phyloP scores from a whole-genome alignment of 1,140 invertebrate species.

The Leptinotarsa undecemlineata region DNA sequence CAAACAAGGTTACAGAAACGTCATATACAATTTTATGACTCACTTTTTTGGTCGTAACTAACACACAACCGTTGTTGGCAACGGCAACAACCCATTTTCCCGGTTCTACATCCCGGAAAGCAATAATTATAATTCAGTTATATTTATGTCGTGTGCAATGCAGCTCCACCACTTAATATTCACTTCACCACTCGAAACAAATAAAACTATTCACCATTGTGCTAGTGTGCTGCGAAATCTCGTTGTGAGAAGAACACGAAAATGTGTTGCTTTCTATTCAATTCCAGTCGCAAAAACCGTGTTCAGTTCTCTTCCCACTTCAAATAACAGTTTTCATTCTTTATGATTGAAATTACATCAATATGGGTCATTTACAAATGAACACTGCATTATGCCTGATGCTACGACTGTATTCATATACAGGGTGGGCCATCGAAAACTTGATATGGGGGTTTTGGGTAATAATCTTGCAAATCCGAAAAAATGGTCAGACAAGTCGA shows the following conservation, averaged over 20 bases:
- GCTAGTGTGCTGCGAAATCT: not conserved
- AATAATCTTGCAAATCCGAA: no score
- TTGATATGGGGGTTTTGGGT: no score
- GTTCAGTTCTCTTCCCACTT: not conserved
- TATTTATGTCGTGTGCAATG: conserved; percentile 27
- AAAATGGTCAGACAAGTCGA: no score
- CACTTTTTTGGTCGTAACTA: conserved; percentile 14
- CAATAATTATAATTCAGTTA: conserved; percentile 29
- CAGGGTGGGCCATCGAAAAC: no score
- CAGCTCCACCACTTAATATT: conserved; percentile 25
- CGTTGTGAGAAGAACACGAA: conserved; percentile 10
- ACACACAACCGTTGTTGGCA: conserved; percentile 21
- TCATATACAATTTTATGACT: conserved; percentile 12
- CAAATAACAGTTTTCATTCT: no score
- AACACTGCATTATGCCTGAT: no score
- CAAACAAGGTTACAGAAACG: conserved; percentile 1
- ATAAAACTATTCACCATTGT: conserved; percentile 25
- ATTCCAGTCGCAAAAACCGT: not conserved
- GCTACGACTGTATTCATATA: no score
- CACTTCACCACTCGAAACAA: conserved; percentile 22
- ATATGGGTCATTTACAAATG: no score
- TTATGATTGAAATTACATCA: no score
- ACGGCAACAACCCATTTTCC: conserved; percentile 21
- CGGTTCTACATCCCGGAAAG: conserved; percentile 23
- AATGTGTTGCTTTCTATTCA: conserved; percentile 18